Evolutionary conservation across 2,888 invertebrate genomes (phyloP), one percentile per base, ranked within the genome.

Genomic region (Caenorhabditis auriculariae): DNA sequence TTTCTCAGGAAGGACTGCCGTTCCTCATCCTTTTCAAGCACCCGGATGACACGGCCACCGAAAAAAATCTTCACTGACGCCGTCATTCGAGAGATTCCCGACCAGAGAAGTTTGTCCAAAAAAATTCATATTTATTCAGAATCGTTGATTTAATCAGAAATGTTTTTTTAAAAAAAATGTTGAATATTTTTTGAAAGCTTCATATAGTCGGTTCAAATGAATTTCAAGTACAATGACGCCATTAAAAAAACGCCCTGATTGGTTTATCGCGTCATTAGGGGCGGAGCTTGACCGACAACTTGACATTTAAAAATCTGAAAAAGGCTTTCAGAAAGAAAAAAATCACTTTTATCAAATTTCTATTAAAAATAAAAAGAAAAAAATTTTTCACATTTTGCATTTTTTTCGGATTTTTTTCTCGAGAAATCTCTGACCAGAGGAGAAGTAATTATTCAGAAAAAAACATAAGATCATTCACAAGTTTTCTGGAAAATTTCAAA

Each of bases 21-120:
- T 98, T 99, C 86, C 86, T 99, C 35, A 96, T 99, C 72, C 85
- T 99, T 39, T 99, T 99, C 85, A 92, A 98, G 81, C 85, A 88
- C 69, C 89, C 91, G 0, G 86, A 86, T 64, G 89, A 91, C 76
- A 89, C 89, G 76, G 89, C 89, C 19, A 90, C 89, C 75, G 88
- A 94, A 47, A 91, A n/a, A 92, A 82, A 86, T 87, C 75, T 99
- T 88, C 83, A 91, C 89, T 77, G 88, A 90, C 67, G 82, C 91
- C 59, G 90, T 96, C 27, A 85, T 86, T 42, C 86, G 84, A 28
- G 89, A 93, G 78, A 84, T 98, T 47, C 79, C 89, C 35, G 87
- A 88, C 60, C 93, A 95, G 83, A 93, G 93, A 88, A 91, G 95
- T 96, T 86, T 32, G 45, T 23, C 12, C 24, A 5, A n/a, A 7